Percentiles rank a stretch among this genome's conserved stretches.
phyloP scores from a whole-genome alignment of 2,113 vertebrate genomes.

The Cranoglanis bouderius region DNA sequence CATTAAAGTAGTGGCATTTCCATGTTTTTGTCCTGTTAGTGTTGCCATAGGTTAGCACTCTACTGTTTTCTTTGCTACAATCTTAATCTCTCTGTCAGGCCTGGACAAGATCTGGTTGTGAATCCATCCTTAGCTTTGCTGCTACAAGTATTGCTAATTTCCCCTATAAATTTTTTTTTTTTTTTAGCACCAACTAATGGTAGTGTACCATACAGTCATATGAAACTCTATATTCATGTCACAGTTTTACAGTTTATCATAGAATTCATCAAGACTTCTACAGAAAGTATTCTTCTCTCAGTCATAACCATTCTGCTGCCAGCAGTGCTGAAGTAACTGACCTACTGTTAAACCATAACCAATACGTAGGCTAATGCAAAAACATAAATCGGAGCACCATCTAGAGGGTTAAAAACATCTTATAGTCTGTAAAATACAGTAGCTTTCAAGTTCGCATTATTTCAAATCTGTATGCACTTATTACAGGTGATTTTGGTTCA shows the following conservation, averaged over 20 bases:
- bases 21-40: not conserved
- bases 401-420: conserved; percentile 14
- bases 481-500: conserved; percentile 66
- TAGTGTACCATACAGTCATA: conserved; percentile 24
- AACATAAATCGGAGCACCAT: conserved; percentile 9
- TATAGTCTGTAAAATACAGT: conserved; percentile 28
- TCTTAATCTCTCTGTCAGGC: not conserved
- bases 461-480: conserved; percentile 30
- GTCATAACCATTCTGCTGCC: not conserved
- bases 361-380: not conserved
- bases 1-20: not conserved
- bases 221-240: not conserved
- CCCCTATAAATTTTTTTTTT: not conserved
- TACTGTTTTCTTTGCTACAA: not conserved
- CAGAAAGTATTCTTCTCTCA: not conserved
- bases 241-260: conserved; percentile 21
- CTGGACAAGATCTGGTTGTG: not conserved
- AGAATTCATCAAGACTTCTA: not conserved
- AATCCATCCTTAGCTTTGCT: not conserved
- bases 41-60: not conserved
- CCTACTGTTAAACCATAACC: not conserved
- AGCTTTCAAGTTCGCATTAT: not conserved
- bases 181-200: conserved; percentile 22
- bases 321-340: not conserved
- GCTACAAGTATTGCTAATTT: not conserved